Conservation (phyloP, 1,140 invertebrate genomes). For the Cotesia typhae region DNA sequence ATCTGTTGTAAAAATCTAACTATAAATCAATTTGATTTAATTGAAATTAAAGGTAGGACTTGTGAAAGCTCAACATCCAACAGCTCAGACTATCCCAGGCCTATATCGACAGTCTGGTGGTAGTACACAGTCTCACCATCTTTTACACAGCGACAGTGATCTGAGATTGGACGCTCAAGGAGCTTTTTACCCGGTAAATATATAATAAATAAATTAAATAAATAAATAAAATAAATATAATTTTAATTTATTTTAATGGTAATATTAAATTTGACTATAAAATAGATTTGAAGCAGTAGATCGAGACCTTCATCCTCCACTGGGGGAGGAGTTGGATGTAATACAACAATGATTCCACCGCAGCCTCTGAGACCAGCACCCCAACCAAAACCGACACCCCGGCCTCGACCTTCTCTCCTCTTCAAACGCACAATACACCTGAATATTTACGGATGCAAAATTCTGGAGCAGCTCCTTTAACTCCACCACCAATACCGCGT, state of each 20-base stretch:
- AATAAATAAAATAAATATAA: too few relatives aligned
- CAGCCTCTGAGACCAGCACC: constrained; percentile 69
- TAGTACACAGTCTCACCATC: constrained; percentile 50
- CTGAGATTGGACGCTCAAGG: constrained; percentile 60
- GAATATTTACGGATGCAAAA: constrained; percentile 57
- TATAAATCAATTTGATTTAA: too few relatives aligned
- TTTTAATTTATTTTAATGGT: background rate
- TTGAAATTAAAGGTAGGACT: constrained; percentile 51
- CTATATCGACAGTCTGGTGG: constrained; percentile 57
- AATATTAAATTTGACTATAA: background rate
- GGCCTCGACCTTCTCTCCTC: constrained; percentile 58
- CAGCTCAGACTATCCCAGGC: constrained; percentile 58
- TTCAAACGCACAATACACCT: constrained; percentile 49
- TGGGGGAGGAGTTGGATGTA: constrained; percentile 34
- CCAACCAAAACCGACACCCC: constrained; percentile 54
- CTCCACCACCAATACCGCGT: constrained; percentile 38
- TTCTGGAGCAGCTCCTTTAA: constrained; percentile 40
- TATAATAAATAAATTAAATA: background rate
- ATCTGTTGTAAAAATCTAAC: background rate
- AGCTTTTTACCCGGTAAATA: constrained; percentile 59
- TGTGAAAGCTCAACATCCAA: constrained; percentile 64
- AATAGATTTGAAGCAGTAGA: constrained; percentile 62
- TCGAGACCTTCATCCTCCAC: constrained; percentile 58
- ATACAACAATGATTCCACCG: constrained; percentile 61
- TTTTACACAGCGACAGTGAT: constrained; percentile 62